Conservation (phyloP, 2,113 vertebrate species). For the Petaurus breviceps region DNA sequence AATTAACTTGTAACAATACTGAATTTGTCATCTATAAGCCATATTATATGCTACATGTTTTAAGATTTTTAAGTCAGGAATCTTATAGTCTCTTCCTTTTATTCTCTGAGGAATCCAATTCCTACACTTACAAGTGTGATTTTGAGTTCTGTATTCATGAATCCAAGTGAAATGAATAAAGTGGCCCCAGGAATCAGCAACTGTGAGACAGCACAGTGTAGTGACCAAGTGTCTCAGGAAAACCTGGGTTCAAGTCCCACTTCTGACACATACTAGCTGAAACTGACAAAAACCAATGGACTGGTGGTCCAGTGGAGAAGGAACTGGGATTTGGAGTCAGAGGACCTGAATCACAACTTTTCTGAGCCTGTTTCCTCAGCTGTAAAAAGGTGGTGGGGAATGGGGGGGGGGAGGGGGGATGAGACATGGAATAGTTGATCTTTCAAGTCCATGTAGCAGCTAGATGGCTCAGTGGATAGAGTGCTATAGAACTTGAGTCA, state of each 20-base stretch:
- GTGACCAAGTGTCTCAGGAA: not conserved
- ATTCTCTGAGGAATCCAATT: not conserved
- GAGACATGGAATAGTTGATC: not conserved
- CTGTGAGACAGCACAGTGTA: not conserved
- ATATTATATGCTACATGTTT: not conserved
- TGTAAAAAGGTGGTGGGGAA: not conserved
- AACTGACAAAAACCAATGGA: not conserved
- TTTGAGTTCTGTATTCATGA: not conserved
- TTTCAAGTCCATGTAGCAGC: not conserved
- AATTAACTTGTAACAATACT: slow-evolving; percentile 14
- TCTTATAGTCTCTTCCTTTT: not conserved
- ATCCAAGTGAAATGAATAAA: slow-evolving; percentile 1
- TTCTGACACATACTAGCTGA: not conserved
- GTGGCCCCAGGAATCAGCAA: not conserved
- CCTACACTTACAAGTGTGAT: not conserved
- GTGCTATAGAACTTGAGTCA: no score
- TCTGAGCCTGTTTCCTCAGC: not conserved
- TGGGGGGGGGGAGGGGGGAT: not conserved
- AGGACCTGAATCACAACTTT: no score
- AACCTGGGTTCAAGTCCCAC: not conserved
- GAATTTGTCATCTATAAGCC: not conserved
- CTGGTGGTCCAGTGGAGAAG: not conserved
- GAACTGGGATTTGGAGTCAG: no score
- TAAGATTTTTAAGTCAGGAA: slow-evolving; percentile 1
- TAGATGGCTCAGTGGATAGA: no score